Evolutionary conservation across 2,113 vertebrate genomes (phyloP).

Genomic region (Silurus asotus): DNA sequence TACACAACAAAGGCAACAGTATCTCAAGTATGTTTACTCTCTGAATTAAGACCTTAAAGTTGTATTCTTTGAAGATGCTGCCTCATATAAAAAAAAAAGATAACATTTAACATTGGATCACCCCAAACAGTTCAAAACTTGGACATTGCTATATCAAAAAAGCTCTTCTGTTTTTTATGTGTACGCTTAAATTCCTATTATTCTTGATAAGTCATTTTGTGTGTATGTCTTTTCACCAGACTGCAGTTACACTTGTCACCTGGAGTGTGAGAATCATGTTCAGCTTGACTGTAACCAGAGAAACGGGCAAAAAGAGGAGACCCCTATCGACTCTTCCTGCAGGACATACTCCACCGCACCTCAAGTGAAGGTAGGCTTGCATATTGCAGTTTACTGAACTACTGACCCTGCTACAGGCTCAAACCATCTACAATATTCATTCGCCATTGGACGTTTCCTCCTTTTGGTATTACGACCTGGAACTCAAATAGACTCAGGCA

Average conservation of each 20-base stretch:
- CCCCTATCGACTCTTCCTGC: conserved; percentile 66
- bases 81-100: not conserved
- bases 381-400: not conserved
- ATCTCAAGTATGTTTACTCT: not conserved
- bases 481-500: not conserved
- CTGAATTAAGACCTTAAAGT: not conserved
- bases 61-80: not conserved
- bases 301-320: conserved; percentile 55
- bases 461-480: not conserved
- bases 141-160: not conserved
- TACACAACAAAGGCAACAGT: not conserved
- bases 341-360: conserved; percentile 57
- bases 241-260: conserved; percentile 89
- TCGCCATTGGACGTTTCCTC: not conserved
- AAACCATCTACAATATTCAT: too few relatives aligned
- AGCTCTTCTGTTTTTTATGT: not conserved
- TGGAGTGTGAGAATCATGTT: conserved; percentile 80
- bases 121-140: not conserved
- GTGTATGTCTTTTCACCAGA: conserved; percentile 65
- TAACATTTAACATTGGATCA: not conserved
- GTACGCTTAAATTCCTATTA: too few relatives aligned
- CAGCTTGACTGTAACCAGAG: conserved; percentile 84
- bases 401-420: too few relatives aligned
- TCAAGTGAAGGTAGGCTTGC: conserved; percentile 72
- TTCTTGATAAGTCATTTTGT: conserved; percentile 3